Conservation (phyloP, 2,113 vertebrate genomes). For the Danio rerio region GRCz12tu NC_133181.1:14525501-14526000, state of each 20-base stretch:
- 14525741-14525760: not conserved
- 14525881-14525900: not conserved
- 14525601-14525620: not conserved
- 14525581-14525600: not conserved
- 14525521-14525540: not conserved
- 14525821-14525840: not conserved
- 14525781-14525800: not conserved
- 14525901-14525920: not conserved
- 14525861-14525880: not conserved
- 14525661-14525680: constrained; percentile 25
- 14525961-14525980: not conserved
- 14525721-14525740: constrained; percentile 22
- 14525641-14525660: not conserved
- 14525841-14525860: not conserved
- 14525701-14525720: constrained; percentile 17
- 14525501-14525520: not conserved
- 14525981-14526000: too few relatives aligned
- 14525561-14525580: not conserved
- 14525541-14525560: not conserved
- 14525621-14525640: not conserved
- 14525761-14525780: not conserved
- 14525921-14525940: not conserved
- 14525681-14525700: constrained; percentile 16
- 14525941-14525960: not conserved
- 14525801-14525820: not conserved